These are phyloP conservation scores for Trissonchulus sp. DNA, from an alignment of 2,888 invertebrate genomes.

Conservation along the genomic window DNA sequence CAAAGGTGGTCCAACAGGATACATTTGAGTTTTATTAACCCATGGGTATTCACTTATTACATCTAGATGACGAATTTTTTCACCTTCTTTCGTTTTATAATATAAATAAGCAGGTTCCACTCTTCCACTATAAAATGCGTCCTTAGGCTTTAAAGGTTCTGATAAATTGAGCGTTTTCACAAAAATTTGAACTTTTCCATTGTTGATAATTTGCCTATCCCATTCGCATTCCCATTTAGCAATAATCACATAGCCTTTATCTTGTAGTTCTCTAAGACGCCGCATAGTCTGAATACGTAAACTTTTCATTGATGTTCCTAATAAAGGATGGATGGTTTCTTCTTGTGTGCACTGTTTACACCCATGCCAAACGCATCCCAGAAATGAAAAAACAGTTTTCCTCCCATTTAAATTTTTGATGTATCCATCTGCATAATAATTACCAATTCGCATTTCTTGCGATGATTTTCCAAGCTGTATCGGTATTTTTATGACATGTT, in stretches of 20 bases:
- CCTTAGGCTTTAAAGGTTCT: constrained; percentile 39
- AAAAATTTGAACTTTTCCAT: not conserved
- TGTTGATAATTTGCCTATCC: constrained; percentile 28
- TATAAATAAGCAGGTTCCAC: constrained; percentile 42
- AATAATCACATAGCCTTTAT: constrained; percentile 34
- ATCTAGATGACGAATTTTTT: constrained; percentile 41
- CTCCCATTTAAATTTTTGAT: not conserved
- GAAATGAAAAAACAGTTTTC: constrained; percentile 34
- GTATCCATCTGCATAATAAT: constrained; percentile 35
- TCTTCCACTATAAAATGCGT: constrained; percentile 44
- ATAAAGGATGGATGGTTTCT: too few relatives aligned
- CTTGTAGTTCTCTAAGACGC: not conserved
- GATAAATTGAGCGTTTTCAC: not conserved
- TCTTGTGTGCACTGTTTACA: constrained; percentile 32
- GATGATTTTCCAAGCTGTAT: too few relatives aligned
- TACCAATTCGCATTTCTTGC: too few relatives aligned
- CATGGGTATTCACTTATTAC: constrained; percentile 44
- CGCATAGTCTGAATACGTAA: too few relatives aligned
- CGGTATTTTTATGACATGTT: not conserved
- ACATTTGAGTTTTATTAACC: constrained; percentile 39
- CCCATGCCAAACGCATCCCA: constrained; percentile 39
- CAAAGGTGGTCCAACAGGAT: constrained; percentile 36
- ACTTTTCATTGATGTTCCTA: too few relatives aligned
- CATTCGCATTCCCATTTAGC: constrained; percentile 42
- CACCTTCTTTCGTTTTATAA: constrained; percentile 34